Evolutionary conservation across 2,113 vertebrate species (phyloP).

Genomic region (Pitta sordida): DNA sequence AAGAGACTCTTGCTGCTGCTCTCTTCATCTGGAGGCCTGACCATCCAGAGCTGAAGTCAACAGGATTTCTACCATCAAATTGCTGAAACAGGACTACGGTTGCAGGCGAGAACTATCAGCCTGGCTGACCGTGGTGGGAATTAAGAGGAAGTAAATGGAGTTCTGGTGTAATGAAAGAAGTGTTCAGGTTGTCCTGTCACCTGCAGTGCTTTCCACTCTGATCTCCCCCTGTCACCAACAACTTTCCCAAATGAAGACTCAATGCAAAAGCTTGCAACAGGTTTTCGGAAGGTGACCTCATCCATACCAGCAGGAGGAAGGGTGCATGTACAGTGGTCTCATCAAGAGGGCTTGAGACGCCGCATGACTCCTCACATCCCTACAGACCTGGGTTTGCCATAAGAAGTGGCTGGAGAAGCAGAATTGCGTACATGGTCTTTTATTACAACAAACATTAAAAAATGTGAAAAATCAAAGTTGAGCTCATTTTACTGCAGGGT

Average conservation of each 20-base stretch:
- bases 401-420: not conserved
- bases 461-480: not conserved
- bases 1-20: constrained; percentile 64
- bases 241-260: not conserved
- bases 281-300: not conserved
- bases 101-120: not conserved
- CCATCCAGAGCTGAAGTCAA: not conserved
- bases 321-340: accelerated
- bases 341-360: not conserved
- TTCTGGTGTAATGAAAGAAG: not conserved
- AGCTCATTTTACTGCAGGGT: not conserved
- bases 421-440: not conserved
- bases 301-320: accelerated
- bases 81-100: not conserved
- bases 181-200: not conserved
- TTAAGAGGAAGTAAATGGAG: not conserved
- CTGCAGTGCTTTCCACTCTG: accelerated
- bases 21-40: constrained; percentile 49
- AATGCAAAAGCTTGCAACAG: not conserved
- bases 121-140: not conserved
- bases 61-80: not conserved
- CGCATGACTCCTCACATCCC: accelerated
- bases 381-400: not conserved
- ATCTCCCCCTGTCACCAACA: not conserved
- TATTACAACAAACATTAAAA: not conserved